Percentiles rank a stretch among this genome's conserved stretches.
Evolutionary conservation across 2,113 vertebrate genomes (phyloP).

Genomic region (Lichenostomus cassidix): DNA sequence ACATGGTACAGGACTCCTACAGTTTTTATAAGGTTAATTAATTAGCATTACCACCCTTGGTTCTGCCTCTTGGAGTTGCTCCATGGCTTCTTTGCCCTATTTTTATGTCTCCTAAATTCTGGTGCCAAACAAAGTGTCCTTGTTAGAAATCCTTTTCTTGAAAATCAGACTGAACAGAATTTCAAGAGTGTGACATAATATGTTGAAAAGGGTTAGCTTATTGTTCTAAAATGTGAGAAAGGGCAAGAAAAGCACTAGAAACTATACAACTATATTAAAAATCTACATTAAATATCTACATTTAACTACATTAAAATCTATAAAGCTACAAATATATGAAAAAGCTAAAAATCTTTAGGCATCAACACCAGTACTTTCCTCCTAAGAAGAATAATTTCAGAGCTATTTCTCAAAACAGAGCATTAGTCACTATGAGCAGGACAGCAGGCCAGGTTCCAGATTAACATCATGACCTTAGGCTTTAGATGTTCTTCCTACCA

Average conservation of each 20-base stretch:
- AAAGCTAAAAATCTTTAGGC: background rate
- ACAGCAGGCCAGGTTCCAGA: background rate
- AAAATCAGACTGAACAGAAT: background rate
- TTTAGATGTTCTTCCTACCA: background rate
- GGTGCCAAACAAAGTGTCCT: background rate
- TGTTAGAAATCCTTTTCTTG: background rate
- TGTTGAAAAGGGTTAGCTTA: background rate
- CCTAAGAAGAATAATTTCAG: background rate
- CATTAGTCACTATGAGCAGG: background rate
- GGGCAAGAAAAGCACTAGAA: too few relatives aligned
- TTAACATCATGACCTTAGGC: background rate
- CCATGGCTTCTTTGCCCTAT: background rate
- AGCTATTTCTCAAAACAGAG: background rate
- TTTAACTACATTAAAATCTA: background rate
- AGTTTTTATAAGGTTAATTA: background rate
- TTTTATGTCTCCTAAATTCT: background rate
- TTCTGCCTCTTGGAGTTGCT: background rate
- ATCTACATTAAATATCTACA: too few relatives aligned
- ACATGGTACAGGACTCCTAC: background rate
- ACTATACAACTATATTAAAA: fast-evolving
- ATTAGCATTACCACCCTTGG: background rate
- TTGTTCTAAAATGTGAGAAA: background rate
- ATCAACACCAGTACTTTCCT: background rate
- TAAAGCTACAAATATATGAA: background rate
- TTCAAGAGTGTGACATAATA: background rate